A percentile compares a stretch with the other conserved stretches of the same genome.
phyloP scores from a whole-genome alignment of 37 sponge, comb jelly and placozoan species.

The Oopsacas minuta region DNA sequence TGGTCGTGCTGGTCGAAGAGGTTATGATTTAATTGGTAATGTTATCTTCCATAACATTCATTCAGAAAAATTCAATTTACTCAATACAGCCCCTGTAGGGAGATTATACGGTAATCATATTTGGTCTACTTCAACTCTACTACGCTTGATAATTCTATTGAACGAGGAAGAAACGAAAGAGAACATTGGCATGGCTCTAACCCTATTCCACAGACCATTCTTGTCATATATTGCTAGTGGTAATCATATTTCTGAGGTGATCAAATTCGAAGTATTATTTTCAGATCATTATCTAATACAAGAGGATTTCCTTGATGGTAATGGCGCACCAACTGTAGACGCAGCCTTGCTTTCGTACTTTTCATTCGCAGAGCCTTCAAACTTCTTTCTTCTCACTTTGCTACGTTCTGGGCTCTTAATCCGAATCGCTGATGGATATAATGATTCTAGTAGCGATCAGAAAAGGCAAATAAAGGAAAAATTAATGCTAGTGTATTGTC shows the following conservation, averaged over 20 bases:
- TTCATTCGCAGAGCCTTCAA: conserved; percentile 10
- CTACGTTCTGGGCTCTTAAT: not conserved
- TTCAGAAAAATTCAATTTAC: not conserved
- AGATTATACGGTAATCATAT: not conserved
- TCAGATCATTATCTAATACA: conserved; percentile 16
- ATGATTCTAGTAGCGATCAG: not conserved
- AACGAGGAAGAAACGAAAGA: not conserved
- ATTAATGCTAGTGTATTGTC: not conserved
- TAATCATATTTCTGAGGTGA: not conserved
- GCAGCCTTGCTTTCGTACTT: not conserved
- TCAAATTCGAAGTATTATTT: not conserved
- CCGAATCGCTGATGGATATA: not conserved
- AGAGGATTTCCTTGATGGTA: not conserved
- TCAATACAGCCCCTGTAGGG: not conserved
- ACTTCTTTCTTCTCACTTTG: not conserved
- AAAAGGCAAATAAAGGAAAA: not conserved
- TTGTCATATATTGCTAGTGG: not conserved
- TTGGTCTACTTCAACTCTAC: not conserved
- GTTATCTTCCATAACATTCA: conserved; percentile 12
- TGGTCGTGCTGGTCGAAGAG: not conserved
- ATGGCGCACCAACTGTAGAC: not conserved
- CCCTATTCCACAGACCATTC: not conserved
- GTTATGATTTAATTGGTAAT: not conserved
- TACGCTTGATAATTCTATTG: not conserved
- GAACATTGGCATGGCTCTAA: not conserved